Evolutionary conservation across 2,797 vertebrate genomes (phyloP), one percentile per base, ranked within the genome.

Genomic region (Coranthus polyacanthus): DNA sequence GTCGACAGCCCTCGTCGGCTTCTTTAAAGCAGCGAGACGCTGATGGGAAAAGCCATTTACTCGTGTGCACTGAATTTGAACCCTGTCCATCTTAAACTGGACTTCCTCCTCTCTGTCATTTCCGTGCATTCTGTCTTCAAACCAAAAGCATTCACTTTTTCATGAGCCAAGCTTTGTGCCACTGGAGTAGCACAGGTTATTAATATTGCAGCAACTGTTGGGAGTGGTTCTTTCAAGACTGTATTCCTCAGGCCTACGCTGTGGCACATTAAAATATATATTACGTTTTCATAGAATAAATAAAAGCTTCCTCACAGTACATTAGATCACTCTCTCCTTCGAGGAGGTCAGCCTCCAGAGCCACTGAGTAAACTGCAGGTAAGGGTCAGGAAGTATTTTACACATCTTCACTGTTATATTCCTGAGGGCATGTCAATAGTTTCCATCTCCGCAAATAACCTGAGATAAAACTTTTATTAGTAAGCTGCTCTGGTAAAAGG

Each of bases 151-250:
- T 87, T 91, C 82, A 89, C 85, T 88, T 89, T 89, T 88, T 91
- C 82, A 89, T 88, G 83, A 91, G 81, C 63, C 54, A 1, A 67
- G 55, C 77, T 59, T 21, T 49, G 81, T 59, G 81, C 70, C 72
- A 54, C 66, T 18, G 26, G 79, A 86, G 88, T 18, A 74, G 70
- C 82, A 64, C 68, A 12, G 24, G 15, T 17, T 89, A 93, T 94
- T 87, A 93, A 94, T 94, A 94, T 92, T 94, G 89, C 92, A 94
- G 80, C 78, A 70, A 49, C 79, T 82, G 81, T 86, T 83, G 86
- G 86, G 78, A 90, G 77, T 76, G 75, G 62, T 75, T 79, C 79
- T 88, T 81, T 87, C 82, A 81, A 89, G 87, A 86, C 72, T 89
- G 85, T 87, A 68, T 88, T 93, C 84, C 79, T 82, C 67, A 34